Percentiles rank a stretch among this genome's conserved stretches.
Evolutionary conservation across 2,888 invertebrate genomes (phyloP).

Genomic region (Drosophila quinaria): DNA sequence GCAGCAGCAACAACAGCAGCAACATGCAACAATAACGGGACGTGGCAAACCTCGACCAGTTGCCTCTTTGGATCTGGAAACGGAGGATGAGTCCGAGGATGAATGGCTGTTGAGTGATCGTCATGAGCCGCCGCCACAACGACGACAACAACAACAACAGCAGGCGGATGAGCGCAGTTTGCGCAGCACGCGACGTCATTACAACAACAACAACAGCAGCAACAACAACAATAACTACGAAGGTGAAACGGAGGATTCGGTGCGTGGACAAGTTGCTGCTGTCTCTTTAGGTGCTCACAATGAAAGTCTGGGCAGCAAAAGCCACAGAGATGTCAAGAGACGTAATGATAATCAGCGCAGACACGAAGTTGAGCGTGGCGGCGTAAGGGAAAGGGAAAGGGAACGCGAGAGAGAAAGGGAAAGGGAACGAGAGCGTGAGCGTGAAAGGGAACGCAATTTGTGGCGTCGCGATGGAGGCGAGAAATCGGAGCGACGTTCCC

Average conservation of each 20-base stretch:
- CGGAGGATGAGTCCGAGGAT: conserved; percentile 82
- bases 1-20: conserved; percentile 15
- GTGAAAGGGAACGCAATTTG: conserved; percentile 63
- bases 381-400: conserved; percentile 18
- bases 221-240: conserved; percentile 87
- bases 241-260: conserved; percentile 88
- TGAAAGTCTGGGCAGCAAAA: conserved; percentile 53
- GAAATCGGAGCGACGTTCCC: conserved; percentile 55
- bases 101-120: conserved; percentile 69
- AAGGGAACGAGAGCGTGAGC: conserved; percentile 29
- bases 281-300: conserved; percentile 24
- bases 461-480: conserved; percentile 62
- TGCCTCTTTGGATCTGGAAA: conserved; percentile 70
- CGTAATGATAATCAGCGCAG: conserved; percentile 39
- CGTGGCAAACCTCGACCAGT: conserved; percentile 44
- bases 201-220: conserved; percentile 73
- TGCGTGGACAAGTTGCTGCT: conserved; percentile 56
- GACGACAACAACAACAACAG: conserved; percentile 81
- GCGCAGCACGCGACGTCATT: conserved; percentile 50
- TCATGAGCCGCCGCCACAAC: conserved; percentile 68
- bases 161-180: conserved; percentile 72
- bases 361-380: conserved; percentile 37
- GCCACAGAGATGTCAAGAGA: conserved; percentile 56
- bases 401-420: conserved; percentile 44
- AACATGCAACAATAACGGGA: conserved; percentile 52